phyloP scores from a whole-genome alignment of 2,113 vertebrate genomes.

The Psettodes erumei region DNA sequence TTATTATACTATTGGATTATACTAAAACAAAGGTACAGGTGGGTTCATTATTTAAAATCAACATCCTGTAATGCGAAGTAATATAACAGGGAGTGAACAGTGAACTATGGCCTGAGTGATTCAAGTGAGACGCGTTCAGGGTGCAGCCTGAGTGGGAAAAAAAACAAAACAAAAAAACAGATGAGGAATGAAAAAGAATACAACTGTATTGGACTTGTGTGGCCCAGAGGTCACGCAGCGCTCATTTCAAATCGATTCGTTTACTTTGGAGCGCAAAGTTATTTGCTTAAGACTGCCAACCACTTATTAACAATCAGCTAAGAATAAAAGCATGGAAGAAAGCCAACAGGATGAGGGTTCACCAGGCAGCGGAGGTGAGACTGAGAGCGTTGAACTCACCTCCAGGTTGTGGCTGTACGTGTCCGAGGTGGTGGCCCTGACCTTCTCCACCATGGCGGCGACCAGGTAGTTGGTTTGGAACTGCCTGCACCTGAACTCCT shows the following conservation, averaged over 20 bases:
- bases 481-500: slow-evolving; percentile 75
- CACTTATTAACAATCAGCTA: too few relatives aligned
- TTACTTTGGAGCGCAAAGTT: slow-evolving; percentile 27
- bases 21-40: not conserved
- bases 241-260: slow-evolving; percentile 19
- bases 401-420: slow-evolving; percentile 71
- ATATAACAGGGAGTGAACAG: slow-evolving; percentile 40
- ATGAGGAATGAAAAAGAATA: slow-evolving; percentile 17
- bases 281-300: slow-evolving; percentile 27
- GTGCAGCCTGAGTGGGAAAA: too few relatives aligned
- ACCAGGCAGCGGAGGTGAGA: not conserved
- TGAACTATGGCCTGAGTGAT: slow-evolving; percentile 48
- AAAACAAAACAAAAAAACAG: slow-evolving; percentile 37
- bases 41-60: slow-evolving; percentile 38
- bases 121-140: not conserved
- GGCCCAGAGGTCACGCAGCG: slow-evolving; percentile 5
- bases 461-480: slow-evolving; percentile 89
- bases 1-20: too few relatives aligned
- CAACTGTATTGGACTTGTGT: slow-evolving; percentile 2
- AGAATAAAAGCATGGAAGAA: not conserved
- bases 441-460: slow-evolving; percentile 87
- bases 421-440: slow-evolving; percentile 76
- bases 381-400: slow-evolving; percentile 70
- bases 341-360: not conserved
- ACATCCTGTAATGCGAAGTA: not conserved